A percentile compares a stretch with the other conserved stretches of the same genome.
phyloP scores from a whole-genome alignment of 2,797 vertebrate species.

The Diceros bicornis region DNA sequence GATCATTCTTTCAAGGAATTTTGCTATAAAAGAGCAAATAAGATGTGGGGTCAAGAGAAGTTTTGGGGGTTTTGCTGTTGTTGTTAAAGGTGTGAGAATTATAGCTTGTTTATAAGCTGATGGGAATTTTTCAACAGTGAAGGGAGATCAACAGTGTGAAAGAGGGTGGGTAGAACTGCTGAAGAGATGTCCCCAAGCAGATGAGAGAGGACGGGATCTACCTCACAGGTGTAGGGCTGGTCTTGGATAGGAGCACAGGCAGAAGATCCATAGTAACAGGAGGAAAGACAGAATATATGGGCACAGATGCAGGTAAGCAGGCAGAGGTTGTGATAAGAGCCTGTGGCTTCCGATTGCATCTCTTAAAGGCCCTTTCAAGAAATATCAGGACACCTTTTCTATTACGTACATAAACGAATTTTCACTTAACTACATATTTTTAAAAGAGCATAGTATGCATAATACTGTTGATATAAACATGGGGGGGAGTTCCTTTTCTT shows the following conservation, averaged over 20 bases:
- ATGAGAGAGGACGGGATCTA: neutral
- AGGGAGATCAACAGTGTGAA: neutral
- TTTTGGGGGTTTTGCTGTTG: neutral
- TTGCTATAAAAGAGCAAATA: slow-evolving; percentile 27
- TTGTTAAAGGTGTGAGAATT: neutral
- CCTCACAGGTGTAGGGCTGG: neutral
- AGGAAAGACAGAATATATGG: neutral
- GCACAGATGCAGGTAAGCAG: neutral
- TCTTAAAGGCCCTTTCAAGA: neutral
- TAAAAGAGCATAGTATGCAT: neutral
- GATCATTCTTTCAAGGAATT: neutral
- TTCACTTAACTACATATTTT: neutral
- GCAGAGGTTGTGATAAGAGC: neutral
- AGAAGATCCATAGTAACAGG: neutral
- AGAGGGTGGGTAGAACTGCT: neutral
- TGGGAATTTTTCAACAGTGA: neutral
- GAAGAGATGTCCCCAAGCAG: neutral
- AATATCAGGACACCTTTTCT: neutral
- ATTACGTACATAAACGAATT: neutral
- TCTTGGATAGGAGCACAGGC: neutral
- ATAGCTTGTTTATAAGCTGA: neutral
- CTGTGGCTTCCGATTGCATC: neutral
- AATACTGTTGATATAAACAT: neutral
- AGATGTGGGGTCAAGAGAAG: neutral
- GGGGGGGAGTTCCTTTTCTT: neutral